Evolutionary conservation across 2,888 invertebrate species (phyloP).

Genomic region (Phortica magna): DNA sequence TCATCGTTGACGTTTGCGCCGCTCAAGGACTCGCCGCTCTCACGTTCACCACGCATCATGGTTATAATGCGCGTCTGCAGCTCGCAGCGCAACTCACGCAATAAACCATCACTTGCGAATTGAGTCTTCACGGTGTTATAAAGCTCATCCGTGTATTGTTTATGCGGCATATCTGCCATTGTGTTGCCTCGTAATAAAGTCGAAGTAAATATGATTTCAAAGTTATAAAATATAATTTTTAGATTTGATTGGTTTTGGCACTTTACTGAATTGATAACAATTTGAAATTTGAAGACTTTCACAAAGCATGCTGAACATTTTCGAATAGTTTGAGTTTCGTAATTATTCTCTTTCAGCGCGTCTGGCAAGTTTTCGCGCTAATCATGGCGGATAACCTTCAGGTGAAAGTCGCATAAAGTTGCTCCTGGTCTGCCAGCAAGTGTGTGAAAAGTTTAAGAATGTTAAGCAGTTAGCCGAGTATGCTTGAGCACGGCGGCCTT

Average conservation of each 20-base stretch:
- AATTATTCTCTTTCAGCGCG: conserved; percentile 8
- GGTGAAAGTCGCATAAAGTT: conserved; percentile 11
- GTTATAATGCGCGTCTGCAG: conserved; percentile 67
- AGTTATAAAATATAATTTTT: neutral
- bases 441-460: neutral
- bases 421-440: neutral
- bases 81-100: conserved; percentile 66
- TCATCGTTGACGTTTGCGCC: conserved; percentile 30
- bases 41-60: conserved; percentile 58
- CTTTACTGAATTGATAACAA: neutral
- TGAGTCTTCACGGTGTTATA: conserved; percentile 61
- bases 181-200: neutral
- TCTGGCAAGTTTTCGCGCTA: conserved; percentile 31
- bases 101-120: conserved; percentile 63
- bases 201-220: neutral
- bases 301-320: neutral
- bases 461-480: neutral
- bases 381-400: conserved; percentile 25
- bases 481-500: neutral
- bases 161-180: neutral
- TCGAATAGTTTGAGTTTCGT: neutral
- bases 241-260: too few species aligned
- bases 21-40: neutral
- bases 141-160: conserved; percentile 39
- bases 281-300: neutral